Evolutionary conservation across 2,797 vertebrate species (phyloP).

Genomic region (Sebastes oblongus): DNA sequence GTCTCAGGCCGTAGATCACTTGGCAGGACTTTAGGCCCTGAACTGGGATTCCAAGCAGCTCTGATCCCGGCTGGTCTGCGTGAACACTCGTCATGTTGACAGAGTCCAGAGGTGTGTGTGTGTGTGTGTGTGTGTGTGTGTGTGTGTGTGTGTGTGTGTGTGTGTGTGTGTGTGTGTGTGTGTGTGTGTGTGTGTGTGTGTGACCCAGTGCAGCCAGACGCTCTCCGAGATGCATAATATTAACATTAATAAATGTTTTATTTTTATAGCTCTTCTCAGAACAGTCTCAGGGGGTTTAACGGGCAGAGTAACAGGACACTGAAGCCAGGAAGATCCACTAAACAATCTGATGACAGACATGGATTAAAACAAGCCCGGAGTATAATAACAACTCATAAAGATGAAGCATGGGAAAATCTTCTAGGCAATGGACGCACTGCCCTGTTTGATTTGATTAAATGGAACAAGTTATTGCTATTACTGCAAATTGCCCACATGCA

Average conservation of each 20-base stretch:
- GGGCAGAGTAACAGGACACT: slow-evolving; percentile 9
- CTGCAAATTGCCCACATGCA: neutral
- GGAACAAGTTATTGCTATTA: neutral
- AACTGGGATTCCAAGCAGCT: slow-evolving; percentile 61
- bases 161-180: neutral
- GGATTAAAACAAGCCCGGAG: slow-evolving; percentile 41
- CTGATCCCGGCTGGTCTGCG: slow-evolving; percentile 9
- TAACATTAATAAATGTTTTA: slow-evolving; percentile 56
- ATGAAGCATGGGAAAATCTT: slow-evolving; percentile 29
- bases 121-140: neutral
- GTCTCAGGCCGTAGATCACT: slow-evolving; percentile 38
- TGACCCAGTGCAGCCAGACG: neutral
- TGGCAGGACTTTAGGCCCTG: slow-evolving; percentile 63
- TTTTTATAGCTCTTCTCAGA: slow-evolving; percentile 48
- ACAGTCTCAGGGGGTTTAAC: slow-evolving; percentile 26
- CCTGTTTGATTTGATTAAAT: slow-evolving; percentile 8
- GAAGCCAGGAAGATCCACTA: slow-evolving; percentile 31
- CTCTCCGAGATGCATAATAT: slow-evolving; percentile 27
- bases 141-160: neutral
- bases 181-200: neutral
- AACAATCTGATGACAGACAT: slow-evolving; percentile 46
- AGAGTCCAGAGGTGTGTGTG: slow-evolving; percentile 25
- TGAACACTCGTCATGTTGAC: slow-evolving; percentile 53
- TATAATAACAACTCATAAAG: slow-evolving; percentile 12
- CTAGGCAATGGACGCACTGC: neutral